Conservation (phyloP, 2,888 invertebrate species). For the Sarcophaga caerulescens region DNA sequence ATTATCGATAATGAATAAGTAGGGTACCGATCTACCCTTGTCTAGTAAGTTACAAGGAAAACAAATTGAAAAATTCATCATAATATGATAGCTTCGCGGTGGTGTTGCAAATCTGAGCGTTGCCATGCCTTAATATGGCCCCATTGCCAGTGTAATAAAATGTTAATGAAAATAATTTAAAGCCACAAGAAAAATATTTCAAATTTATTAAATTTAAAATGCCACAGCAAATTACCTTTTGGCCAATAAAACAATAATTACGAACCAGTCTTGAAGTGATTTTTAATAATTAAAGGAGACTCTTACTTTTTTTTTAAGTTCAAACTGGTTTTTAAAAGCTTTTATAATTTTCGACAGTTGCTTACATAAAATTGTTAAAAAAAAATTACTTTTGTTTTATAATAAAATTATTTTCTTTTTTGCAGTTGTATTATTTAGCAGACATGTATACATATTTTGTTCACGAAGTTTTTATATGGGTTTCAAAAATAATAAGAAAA, state of each 20-base stretch:
- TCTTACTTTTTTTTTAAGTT: too few relatives aligned
- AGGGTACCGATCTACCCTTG: too few relatives aligned
- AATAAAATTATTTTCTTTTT: not conserved
- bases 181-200: not conserved
- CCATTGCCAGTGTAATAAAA: not conserved
- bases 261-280: not conserved
- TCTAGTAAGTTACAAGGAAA: not conserved
- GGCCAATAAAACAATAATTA: not conserved
- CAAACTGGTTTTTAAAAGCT: constrained; percentile 13
- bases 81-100: not conserved
- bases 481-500: too few relatives aligned
- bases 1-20: too few relatives aligned
- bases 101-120: too few relatives aligned
- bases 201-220: not conserved
- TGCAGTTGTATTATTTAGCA: not conserved
- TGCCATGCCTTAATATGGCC: too few relatives aligned
- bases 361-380: too few relatives aligned
- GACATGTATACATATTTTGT: too few relatives aligned
- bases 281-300: not conserved
- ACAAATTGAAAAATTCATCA: not conserved
- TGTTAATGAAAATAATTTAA: not conserved
- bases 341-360: not conserved
- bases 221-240: not conserved
- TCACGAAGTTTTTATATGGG: too few relatives aligned
- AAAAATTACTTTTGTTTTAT: not conserved